These are phyloP conservation scores for Zenarchopterus dispar DNA, from an alignment of 2,797 vertebrate species.

Conservation along the genomic window DNA sequence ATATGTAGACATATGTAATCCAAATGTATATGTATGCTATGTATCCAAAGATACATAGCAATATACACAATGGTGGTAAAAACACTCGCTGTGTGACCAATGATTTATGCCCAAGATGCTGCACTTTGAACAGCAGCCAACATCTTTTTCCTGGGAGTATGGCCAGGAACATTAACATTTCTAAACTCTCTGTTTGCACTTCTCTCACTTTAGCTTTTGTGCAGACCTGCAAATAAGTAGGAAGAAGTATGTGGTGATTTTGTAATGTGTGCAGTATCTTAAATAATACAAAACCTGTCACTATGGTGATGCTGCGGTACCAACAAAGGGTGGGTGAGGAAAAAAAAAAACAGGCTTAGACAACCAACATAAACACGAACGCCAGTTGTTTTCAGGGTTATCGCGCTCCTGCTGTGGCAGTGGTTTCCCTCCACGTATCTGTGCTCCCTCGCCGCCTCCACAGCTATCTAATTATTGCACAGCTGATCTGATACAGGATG, in stretches of 20 bases:
- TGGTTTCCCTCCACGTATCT: constrained; percentile 8
- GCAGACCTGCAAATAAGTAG: too few species aligned
- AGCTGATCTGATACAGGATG: constrained; percentile 32
- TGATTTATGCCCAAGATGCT: too few species aligned
- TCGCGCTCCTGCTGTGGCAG: constrained; percentile 20
- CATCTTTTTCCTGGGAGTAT: too few species aligned
- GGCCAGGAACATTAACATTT: too few species aligned
- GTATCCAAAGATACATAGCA: too few species aligned
- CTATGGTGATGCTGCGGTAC: neutral
- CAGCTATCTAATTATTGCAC: constrained; percentile 35
- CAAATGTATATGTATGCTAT: too few species aligned
- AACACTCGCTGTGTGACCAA: too few species aligned
- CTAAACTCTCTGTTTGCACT: too few species aligned
- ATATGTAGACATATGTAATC: too few species aligned
- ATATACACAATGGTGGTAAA: too few species aligned
- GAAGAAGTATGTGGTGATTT: neutral
- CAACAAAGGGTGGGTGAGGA: constrained; percentile 1
- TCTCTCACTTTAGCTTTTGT: too few species aligned
- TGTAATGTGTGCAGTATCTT: constrained; percentile 1
- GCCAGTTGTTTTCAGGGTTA: constrained; percentile 17
- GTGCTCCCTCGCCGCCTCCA: constrained; percentile 1
- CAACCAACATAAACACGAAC: constrained; percentile 12
- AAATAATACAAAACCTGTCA: constrained; percentile 16
- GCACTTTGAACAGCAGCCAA: too few species aligned
- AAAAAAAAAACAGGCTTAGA: constrained; percentile 11